Base-by-base conservation (phyloP, 2,113 vertebrate species). In the Actinemys pallida region DNA sequence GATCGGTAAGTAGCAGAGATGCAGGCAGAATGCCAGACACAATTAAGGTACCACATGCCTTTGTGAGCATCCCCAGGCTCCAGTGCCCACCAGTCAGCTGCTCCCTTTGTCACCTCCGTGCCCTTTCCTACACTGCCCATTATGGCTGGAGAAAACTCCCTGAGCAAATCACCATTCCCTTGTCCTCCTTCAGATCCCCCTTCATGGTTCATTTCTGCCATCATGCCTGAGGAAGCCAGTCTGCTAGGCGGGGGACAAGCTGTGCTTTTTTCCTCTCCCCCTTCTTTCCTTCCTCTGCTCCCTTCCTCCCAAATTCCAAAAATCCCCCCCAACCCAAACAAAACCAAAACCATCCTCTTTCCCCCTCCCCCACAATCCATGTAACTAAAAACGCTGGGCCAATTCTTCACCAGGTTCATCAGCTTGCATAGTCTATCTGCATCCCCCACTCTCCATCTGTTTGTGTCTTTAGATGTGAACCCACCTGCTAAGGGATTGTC, bases 281-380 rank as follows among this genome's bases (percentile, higher is more conserved):
- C 22, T 25, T 45, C 39, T 45, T 76, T 12, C 20, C 24, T 25
- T 76, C 11, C 42, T 24, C 22, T 76, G 2, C 45, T 76, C 42
- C 17, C 83, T 0, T 1, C 35, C 85, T 86, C 39, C 0, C 20
- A 0, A 76, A 82, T 84, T 92, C 75, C 0, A 4, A 47, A 87
- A 62, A 62, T 62, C 65, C 19, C 20, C 8, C 31, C 4, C 5
- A 20, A 8, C 42, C 24, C 42, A 45, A 27, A 47, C 42, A 76
- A 39, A 72, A 39, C 65, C 65, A 72, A 72, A 72, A 22, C 16
- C 65, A 72, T 10, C n/a, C 65, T 22, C 65, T 72, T 72, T 8
- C 69, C 17, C 31, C 90, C 88, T 31, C 88, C 7, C 89, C 83
- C 83, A 3, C 87, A 49, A 80, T 86, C 84, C 94, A 2, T 2